Conservation (phyloP, 2,888 invertebrate genomes). For the Cosmia pyralina region DNA sequence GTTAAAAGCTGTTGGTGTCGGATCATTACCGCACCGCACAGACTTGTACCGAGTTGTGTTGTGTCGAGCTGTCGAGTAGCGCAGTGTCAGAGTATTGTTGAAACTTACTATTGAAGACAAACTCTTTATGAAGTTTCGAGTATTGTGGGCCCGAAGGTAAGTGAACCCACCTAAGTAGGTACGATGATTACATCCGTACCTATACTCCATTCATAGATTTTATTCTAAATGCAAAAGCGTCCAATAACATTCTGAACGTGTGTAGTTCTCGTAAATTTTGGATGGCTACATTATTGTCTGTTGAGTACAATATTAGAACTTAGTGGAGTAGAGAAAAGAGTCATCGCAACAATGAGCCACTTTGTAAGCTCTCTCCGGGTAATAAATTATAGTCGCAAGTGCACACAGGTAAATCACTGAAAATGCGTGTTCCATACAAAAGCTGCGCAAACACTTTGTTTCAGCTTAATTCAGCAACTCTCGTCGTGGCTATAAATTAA, state of each 20-base stretch:
- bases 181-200: no score
- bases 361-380: background rate
- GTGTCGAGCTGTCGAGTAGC: background rate
- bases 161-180: no score
- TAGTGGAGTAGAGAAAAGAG: background rate
- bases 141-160: background rate
- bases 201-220: no score
- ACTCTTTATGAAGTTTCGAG: background rate
- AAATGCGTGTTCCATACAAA: constrained; percentile 13
- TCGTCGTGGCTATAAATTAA: constrained; percentile 31
- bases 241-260: background rate
- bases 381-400: background rate
- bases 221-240: background rate
- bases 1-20: constrained; percentile 23
- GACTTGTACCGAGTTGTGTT: background rate
- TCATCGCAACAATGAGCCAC: constrained; percentile 9
- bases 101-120: constrained; percentile 22
- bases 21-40: background rate
- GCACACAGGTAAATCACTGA: constrained; percentile 10
- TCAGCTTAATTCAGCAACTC: constrained; percentile 17
- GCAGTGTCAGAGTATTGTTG: constrained; percentile 3
- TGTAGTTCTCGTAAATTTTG: background rate
- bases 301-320: background rate
- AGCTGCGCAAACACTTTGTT: constrained; percentile 6
- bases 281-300: background rate